A percentile compares a stretch with the other conserved stretches of the same genome.
Conservation (phyloP, 2,113 vertebrate species). For the Tamias sibiricus region DNA sequence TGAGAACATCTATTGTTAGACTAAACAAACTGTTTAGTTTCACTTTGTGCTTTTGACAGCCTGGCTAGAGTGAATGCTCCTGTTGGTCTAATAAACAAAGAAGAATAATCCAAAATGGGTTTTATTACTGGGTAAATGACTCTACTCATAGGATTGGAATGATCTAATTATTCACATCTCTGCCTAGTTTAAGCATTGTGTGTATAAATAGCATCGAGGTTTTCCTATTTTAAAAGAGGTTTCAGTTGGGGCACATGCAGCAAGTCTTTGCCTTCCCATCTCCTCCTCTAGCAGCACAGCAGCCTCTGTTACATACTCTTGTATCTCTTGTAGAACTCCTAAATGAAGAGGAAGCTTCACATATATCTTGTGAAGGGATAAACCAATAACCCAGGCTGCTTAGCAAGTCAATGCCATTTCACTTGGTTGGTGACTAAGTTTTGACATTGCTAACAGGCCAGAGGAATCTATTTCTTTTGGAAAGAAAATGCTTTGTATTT, state of each 20-base stretch:
- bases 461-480: background rate
- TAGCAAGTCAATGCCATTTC: background rate
- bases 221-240: slow-evolving; percentile 59
- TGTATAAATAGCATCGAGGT: slow-evolving; percentile 2
- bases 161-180: slow-evolving; percentile 51
- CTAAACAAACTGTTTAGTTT: slow-evolving; percentile 76
- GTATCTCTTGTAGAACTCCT: background rate
- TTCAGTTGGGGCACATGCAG: background rate
- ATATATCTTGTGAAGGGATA: background rate
- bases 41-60: slow-evolving; percentile 56
- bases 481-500: slow-evolving; percentile 33
- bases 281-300: background rate
- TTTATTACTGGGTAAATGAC: slow-evolving; percentile 53
- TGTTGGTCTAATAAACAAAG: slow-evolving; percentile 74
- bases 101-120: slow-evolving; percentile 56
- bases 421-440: background rate
- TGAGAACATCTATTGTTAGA: slow-evolving; percentile 63
- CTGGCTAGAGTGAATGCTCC: slow-evolving; percentile 57
- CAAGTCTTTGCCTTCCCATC: background rate
- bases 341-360: slow-evolving; percentile 1
- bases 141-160: slow-evolving; percentile 39
- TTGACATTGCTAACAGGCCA: background rate
- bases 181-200: background rate
- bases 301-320: background rate
- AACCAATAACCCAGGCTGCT: background rate